phyloP scores from a whole-genome alignment of 2,888 invertebrate genomes.

The Trissolcus japonicus region DNA sequence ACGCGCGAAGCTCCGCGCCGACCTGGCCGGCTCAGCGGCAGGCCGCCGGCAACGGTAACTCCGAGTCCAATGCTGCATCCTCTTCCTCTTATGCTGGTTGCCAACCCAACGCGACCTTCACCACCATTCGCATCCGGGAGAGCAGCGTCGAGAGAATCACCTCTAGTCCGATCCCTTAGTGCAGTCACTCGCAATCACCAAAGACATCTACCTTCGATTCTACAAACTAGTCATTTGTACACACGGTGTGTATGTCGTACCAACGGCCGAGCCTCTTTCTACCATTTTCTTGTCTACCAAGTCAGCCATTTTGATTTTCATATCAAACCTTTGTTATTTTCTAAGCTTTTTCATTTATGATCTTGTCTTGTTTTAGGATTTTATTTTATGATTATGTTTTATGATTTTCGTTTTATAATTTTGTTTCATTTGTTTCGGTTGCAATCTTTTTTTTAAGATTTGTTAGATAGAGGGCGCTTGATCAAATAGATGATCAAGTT shows the following conservation, averaged over 20 bases:
- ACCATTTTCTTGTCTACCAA: slow-evolving; percentile 10
- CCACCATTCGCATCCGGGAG: slow-evolving; percentile 75
- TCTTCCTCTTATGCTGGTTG: slow-evolving; percentile 17
- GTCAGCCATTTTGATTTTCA: neutral
- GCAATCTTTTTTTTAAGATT: no score
- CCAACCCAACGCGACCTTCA: slow-evolving; percentile 69
- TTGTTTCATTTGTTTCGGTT: no score
- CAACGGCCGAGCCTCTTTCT: slow-evolving; percentile 32
- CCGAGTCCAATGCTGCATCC: no score
- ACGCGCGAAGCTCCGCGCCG: slow-evolving; percentile 59
- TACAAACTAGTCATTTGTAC: slow-evolving; percentile 74
- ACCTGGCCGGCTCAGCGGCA: slow-evolving; percentile 48
- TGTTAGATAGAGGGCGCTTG: no score
- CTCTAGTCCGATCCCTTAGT: slow-evolving; percentile 76
- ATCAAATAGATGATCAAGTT: no score
- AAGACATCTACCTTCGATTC: slow-evolving; percentile 63
- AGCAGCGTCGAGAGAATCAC: slow-evolving; percentile 76
- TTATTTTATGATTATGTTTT: neutral
- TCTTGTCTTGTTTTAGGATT: neutral
- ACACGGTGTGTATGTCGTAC: slow-evolving; percentile 61
- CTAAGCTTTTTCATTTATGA: neutral
- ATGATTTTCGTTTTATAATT: neutral
- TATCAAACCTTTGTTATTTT: neutral
- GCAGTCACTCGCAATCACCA: slow-evolving; percentile 57
- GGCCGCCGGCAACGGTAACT: slow-evolving; percentile 5